These are phyloP conservation scores for Seriola aureovittata DNA, from an alignment of 2,113 vertebrate genomes.

Conservation along the genomic window DNA sequence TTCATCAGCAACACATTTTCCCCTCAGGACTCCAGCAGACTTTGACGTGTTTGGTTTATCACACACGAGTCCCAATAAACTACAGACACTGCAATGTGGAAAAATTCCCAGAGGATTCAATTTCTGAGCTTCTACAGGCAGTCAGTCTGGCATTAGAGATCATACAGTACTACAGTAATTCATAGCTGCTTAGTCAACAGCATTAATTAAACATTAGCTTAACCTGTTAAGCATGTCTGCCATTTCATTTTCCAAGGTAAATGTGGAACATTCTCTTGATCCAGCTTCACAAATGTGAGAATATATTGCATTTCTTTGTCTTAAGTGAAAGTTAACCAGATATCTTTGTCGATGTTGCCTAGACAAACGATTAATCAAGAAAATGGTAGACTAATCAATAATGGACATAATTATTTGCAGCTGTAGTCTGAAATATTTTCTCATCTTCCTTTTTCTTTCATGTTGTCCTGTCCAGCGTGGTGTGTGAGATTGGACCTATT, in stretches of 20 bases:
- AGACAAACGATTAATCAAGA: background rate
- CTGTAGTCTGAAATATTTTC: background rate
- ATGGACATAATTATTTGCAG: background rate
- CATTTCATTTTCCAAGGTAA: background rate
- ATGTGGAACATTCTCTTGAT: background rate
- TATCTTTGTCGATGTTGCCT: background rate
- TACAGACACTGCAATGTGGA: conserved; percentile 15
- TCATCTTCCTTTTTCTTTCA: background rate
- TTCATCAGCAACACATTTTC: conserved; percentile 34
- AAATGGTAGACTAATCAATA: background rate
- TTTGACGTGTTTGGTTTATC: conserved; percentile 30
- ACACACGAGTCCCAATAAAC: conserved; percentile 22
- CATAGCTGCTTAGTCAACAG: background rate
- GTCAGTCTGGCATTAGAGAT: conserved; percentile 28
- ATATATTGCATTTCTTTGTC: background rate
- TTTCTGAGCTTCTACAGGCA: conserved; percentile 13
- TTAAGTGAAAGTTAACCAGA: background rate
- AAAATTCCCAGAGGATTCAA: conserved; percentile 27
- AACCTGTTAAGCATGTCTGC: background rate
- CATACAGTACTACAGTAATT: background rate
- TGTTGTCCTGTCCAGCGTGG: conserved; percentile 72
- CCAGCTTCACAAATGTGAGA: background rate
- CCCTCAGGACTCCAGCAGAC: conserved; percentile 18
- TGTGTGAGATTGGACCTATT: conserved; percentile 78
- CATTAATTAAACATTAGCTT: background rate